These are phyloP conservation scores for Tetramorium simillimum DNA, from an alignment of 1,140 invertebrate species.

Conservation along the genomic window DNA sequence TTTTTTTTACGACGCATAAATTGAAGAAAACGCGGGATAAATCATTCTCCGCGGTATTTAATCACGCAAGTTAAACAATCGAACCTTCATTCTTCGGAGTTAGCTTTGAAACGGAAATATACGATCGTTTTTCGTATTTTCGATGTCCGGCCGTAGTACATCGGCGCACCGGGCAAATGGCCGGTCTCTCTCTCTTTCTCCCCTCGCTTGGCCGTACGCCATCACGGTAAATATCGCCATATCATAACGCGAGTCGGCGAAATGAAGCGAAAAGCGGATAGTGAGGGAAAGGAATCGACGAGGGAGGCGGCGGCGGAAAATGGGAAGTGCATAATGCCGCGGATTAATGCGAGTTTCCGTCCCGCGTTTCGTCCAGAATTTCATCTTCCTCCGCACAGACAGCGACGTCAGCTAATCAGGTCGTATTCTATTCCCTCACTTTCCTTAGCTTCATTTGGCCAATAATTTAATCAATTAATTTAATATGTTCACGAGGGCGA, in stretches of 20 bases:
- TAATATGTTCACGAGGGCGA: not conserved
- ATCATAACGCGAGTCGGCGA: slow-evolving; percentile 56
- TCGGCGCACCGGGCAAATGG: not conserved
- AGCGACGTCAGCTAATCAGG: slow-evolving; percentile 18
- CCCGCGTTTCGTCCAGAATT: slow-evolving; percentile 43
- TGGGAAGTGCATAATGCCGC: slow-evolving; percentile 27
- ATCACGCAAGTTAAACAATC: not conserved
- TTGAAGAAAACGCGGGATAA: not conserved
- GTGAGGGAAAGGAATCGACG: slow-evolving; percentile 18
- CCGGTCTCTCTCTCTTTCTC: not conserved
- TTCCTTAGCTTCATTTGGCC: not conserved
- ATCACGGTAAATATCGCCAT: slow-evolving; percentile 44
- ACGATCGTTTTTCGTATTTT: slow-evolving; percentile 26
- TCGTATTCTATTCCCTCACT: not conserved
- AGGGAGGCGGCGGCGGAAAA: not conserved
- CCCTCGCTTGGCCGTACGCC: slow-evolving; percentile 57
- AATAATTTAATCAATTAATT: not conserved
- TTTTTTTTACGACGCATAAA: not conserved
- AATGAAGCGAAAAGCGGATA: slow-evolving; percentile 70
- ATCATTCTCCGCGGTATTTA: not conserved
- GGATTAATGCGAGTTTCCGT: slow-evolving; percentile 69
- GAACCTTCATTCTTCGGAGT: not conserved
- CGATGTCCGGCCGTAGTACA: slow-evolving; percentile 21
- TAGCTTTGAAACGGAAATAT: slow-evolving; percentile 13
- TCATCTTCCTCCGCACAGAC: not conserved